These are phyloP conservation scores for Eumerus sabulonum DNA, from an alignment of 2,888 invertebrate species.

Conservation along the genomic window DNA sequence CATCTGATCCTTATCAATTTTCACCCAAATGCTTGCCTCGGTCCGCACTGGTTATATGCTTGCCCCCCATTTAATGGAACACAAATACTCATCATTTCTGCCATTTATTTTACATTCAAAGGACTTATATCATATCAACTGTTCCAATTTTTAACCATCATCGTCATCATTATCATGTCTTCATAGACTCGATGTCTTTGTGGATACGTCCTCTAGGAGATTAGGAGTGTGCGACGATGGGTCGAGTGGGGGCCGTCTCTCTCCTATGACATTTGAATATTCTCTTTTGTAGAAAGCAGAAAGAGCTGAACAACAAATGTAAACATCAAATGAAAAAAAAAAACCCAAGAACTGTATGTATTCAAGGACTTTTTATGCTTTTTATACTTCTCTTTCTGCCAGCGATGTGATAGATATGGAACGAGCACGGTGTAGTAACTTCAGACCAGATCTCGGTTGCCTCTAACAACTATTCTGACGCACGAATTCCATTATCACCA, in stretches of 20 bases:
- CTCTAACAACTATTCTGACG: slow-evolving; percentile 38
- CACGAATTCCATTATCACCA: slow-evolving; percentile 40
- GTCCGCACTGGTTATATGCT: slow-evolving; percentile 4
- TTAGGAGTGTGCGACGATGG: too few relatives aligned
- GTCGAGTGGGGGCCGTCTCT: background rate
- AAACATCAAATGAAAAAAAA: slow-evolving; percentile 12
- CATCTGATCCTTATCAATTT: slow-evolving; percentile 67
- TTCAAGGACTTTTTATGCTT: slow-evolving; percentile 54
- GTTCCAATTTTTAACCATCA: slow-evolving; percentile 61
- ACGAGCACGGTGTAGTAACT: slow-evolving; percentile 21
- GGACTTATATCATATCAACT: slow-evolving; percentile 66
- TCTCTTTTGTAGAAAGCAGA: too few relatives aligned
- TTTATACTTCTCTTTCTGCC: slow-evolving; percentile 21
- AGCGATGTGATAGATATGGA: slow-evolving; percentile 18
- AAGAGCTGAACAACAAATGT: slow-evolving; percentile 19
- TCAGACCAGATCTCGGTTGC: slow-evolving; percentile 21
- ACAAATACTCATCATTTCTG: slow-evolving; percentile 58
- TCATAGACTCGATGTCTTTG: slow-evolving; percentile 14
- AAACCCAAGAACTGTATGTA: slow-evolving; percentile 24
- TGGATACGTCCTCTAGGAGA: background rate
- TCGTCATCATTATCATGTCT: slow-evolving; percentile 51
- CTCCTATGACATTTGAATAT: background rate
- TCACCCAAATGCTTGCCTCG: slow-evolving; percentile 56
- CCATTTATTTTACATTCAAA: slow-evolving; percentile 55
- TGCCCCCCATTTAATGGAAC: slow-evolving; percentile 57